Evolutionary conservation across 2,888 invertebrate genomes (phyloP), one percentile per base, ranked within the genome.

Genomic region (Salpingus planirostris): DNA sequence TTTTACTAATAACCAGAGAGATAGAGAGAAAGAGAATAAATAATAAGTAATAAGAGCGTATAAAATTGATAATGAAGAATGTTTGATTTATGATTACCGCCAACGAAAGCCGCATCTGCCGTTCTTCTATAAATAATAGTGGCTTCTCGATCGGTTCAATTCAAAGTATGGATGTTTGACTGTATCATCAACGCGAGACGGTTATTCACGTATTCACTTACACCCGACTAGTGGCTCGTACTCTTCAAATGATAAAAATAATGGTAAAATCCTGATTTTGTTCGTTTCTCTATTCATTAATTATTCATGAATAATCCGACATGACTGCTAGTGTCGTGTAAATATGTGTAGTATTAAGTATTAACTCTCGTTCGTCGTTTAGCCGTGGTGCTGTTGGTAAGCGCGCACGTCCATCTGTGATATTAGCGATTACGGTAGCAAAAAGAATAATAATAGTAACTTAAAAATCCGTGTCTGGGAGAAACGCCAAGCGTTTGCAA

Each of bases 351-450:
- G 56, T 53, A 53, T 57, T 57, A 55, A 57, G 56, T 55, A 55
- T 56, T 52, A 54, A 53, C 52, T 57, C n/a, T n/a, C 56, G 54
- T 56, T 57, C 48, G 54, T 42, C 39, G 39, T 39, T 39, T 53
- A 46, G 8, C 57, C 57, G 55, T 56, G 52, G 56, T 57, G 54
- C 53, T 54, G 50, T 50, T 49, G 52, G n/a, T n/a, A 54, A 57
- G 57, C 55, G 54, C 47, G 52, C 52, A 57, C 54, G 55, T 59
- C 55, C 57, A 64, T 63, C 65, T 65, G 65, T 65, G 65, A 65
- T 65, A 48, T 41, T 47, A 64, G 59, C 60, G 56, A 60, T 55
- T 61, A 64, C 55, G 62, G 63, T 64, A 64, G 63, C 60, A 60
- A 49, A 58, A 36, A 59, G 61, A 63, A 64, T 61, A 63, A 64